Base-by-base conservation (phyloP, 2,797 vertebrate species). In the Vireo griseus region DNA sequence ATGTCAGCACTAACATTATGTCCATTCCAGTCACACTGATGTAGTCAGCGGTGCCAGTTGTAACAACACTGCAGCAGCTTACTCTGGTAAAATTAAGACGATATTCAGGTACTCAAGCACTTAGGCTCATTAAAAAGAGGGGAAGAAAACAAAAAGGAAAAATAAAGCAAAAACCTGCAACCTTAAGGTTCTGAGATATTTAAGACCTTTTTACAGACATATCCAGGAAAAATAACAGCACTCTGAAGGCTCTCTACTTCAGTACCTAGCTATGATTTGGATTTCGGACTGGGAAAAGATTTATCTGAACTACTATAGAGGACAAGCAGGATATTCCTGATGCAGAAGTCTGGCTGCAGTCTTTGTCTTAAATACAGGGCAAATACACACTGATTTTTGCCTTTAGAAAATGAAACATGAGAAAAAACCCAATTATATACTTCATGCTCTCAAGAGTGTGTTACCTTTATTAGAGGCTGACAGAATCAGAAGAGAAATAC, bases 401-500 rank as follows among this genome's bases (percentile, higher is more conserved):
- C 31, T 74, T 80, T 40, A 55, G 24, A 78, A 95, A 71, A 68
- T 4, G 0, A 78, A 92, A 71, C 76, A 51, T 3, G n/a, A 74
- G 24, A 11, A 61, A 91, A 91, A 87, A 22, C 10, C n/a, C 22
- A 77, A 2, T 26, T 20, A 55, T 4, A 31, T 42, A 55, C 21
- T 69, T 77, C 8, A 29, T 14, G 42, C 35, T 73, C 39, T 69
- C 29, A 51, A 16, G 13, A 63, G 25, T 7, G 2, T 25, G 45
- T 12, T 69, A 59, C 16, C 20, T 75, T 51, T 58, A 20, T n/a
- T n/a, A 62, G 37, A 80, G 26, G 29, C 11, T 63, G 59, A 73
- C 29, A 86, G 52, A 94, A 62, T n/a, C 14, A 80, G 35, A 84
- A 72, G 24, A 81, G 39, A 94, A 76, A 82, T 10, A 78, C 13